phyloP scores from a whole-genome alignment of 2,113 vertebrate species.

The Otolemur garnettii region DNA sequence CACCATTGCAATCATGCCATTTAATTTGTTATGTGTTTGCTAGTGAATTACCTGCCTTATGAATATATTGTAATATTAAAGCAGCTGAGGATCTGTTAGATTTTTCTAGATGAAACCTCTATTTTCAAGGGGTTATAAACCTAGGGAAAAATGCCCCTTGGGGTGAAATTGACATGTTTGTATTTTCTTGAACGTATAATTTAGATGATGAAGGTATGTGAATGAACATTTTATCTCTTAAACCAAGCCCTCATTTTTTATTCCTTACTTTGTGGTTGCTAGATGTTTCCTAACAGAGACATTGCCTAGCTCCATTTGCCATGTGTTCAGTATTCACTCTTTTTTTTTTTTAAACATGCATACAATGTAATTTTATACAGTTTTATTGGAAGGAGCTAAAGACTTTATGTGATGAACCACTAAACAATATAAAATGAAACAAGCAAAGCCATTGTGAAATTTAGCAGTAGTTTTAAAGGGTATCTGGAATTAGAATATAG shows the following conservation, averaged over 20 bases:
- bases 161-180: slow-evolving; percentile 66
- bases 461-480: background rate
- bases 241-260: slow-evolving; percentile 48
- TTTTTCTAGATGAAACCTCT: slow-evolving; percentile 76
- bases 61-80: slow-evolving; percentile 66
- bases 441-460: slow-evolving; percentile 51
- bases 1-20: background rate
- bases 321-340: background rate
- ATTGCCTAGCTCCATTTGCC: slow-evolving; percentile 50
- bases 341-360: background rate
- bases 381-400: slow-evolving; percentile 58
- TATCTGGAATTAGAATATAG: slow-evolving; percentile 28
- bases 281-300: slow-evolving; percentile 39
- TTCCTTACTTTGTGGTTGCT: slow-evolving; percentile 32
- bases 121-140: slow-evolving; percentile 77
- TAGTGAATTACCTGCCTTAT: slow-evolving; percentile 27
- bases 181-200: slow-evolving; percentile 60
- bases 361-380: background rate
- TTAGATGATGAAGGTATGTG: slow-evolving; percentile 55
- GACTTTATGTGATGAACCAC: background rate
- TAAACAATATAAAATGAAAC: background rate
- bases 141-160: slow-evolving; percentile 64
- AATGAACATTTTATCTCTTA: slow-evolving; percentile 50
- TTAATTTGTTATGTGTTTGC: slow-evolving; percentile 60
- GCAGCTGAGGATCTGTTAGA: slow-evolving; percentile 60